These are phyloP conservation scores for Nasonovia ribisnigri DNA, from an alignment of 2,888 invertebrate genomes.

Conservation along the genomic window DNA sequence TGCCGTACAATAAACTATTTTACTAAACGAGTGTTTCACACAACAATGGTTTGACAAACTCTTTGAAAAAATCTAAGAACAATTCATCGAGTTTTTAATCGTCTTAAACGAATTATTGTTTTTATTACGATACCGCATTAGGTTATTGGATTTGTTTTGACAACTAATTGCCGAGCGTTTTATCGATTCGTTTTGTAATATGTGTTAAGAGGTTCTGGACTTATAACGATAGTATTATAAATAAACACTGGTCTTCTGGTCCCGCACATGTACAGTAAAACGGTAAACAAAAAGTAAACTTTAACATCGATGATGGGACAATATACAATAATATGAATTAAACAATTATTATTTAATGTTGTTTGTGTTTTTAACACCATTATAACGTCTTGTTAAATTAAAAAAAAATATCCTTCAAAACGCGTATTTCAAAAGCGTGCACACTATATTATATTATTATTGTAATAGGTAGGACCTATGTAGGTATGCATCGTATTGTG, in stretches of 20 bases:
- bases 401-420: neutral
- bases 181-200: neutral
- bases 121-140: neutral
- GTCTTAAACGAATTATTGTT: constrained; percentile 24
- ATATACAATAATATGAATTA: neutral
- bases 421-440: neutral
- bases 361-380: neutral
- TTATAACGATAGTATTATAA: neutral
- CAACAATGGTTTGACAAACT: neutral
- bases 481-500: neutral
- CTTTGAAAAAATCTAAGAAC: neutral
- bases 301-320: neutral
- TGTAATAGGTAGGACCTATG: neutral
- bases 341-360: neutral
- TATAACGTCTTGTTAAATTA: neutral
- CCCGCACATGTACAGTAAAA: neutral
- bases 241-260: neutral
- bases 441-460: neutral
- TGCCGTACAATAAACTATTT: neutral
- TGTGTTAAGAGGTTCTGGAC: neutral
- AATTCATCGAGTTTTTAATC: neutral
- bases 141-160: constrained; percentile 11
- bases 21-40: neutral
- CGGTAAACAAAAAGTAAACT: neutral
- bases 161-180: neutral